These are phyloP conservation scores for Pseudorectes ferrugineus DNA, from an alignment of 2,113 vertebrate species.

Conservation along the genomic window DNA sequence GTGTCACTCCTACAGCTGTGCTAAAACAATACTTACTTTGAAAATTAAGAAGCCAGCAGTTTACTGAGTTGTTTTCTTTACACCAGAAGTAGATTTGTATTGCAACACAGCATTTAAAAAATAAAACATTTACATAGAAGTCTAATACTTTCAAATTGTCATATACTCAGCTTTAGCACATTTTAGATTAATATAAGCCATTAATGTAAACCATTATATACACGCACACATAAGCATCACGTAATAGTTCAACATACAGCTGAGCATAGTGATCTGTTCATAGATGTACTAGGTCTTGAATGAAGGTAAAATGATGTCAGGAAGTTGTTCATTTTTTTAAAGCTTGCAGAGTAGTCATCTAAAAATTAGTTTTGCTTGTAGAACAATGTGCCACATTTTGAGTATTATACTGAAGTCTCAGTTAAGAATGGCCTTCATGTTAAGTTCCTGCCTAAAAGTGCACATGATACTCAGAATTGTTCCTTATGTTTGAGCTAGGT, in stretches of 20 bases:
- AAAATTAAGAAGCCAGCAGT: not conserved
- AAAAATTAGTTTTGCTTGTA: not conserved
- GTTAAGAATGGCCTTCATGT: not conserved
- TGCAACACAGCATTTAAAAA: not conserved
- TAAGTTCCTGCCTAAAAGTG: not conserved
- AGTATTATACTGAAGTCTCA: not conserved
- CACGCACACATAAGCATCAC: not conserved
- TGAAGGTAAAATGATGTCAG: not conserved
- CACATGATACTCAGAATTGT: not conserved
- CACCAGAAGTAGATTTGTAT: not conserved
- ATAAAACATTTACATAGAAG: not conserved
- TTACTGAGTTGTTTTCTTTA: not conserved
- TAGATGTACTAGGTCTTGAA: not conserved
- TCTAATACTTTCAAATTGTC: not conserved
- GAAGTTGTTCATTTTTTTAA: not conserved
- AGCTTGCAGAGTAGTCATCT: not conserved
- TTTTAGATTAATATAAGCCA: not conserved
- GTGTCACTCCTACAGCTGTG: not conserved
- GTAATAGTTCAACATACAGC: not conserved
- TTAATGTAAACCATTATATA: not conserved
- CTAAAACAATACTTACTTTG: not conserved
- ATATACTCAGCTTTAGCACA: not conserved
- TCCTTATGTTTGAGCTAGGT: not conserved
- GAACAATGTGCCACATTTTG: not conserved
- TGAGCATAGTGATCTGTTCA: not conserved